A percentile compares a stretch with the other conserved stretches of the same genome.
Conservation (phyloP, 2,888 invertebrate genomes). For the Cyclophora punctaria region DNA sequence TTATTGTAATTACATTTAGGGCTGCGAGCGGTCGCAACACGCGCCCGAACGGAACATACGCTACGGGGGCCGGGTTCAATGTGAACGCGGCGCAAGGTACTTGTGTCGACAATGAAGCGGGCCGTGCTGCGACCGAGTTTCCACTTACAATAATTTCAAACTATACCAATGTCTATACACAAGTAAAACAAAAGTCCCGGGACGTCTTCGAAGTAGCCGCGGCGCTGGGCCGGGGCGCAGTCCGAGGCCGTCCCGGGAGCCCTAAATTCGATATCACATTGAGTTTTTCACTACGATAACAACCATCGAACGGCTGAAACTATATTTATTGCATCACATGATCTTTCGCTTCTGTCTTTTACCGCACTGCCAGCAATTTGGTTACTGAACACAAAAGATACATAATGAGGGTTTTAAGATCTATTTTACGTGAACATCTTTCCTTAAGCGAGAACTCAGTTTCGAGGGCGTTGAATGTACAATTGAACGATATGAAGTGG, state of each 20-base stretch:
- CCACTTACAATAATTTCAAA: conserved; percentile 46
- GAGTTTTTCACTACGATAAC: conserved; percentile 36
- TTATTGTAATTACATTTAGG: conserved; percentile 36
- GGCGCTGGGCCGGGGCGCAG: conserved; percentile 12
- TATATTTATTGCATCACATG: conserved; percentile 58
- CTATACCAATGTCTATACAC: conserved; percentile 60
- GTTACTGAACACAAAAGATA: conserved; percentile 17
- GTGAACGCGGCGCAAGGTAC: conserved; percentile 2
- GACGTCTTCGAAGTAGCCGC: conserved; percentile 28
- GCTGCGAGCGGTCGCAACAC: conserved; percentile 1
- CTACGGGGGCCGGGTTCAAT: conserved; percentile 7
- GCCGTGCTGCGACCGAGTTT: conserved; percentile 31
- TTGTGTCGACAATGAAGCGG: conserved; percentile 17
- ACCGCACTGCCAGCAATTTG: conserved; percentile 21
- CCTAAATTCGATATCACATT: conserved; percentile 44
- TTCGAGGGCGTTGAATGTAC: conserved; percentile 1
- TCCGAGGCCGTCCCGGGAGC: conserved; percentile 34
- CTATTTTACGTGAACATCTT: conserved; percentile 11
- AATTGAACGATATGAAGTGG: conserved; percentile 1
- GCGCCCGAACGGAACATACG: conserved; percentile 9
- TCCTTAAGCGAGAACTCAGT: conserved; percentile 2
- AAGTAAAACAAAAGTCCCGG: conserved; percentile 61
- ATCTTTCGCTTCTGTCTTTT: conserved; percentile 40
- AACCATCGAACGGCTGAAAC: conserved; percentile 42
- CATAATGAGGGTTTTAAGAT: conserved; percentile 15